Evolutionary conservation across 1,140 invertebrate species (phyloP).

Genomic region (Pseudobourletiella spinata): DNA sequence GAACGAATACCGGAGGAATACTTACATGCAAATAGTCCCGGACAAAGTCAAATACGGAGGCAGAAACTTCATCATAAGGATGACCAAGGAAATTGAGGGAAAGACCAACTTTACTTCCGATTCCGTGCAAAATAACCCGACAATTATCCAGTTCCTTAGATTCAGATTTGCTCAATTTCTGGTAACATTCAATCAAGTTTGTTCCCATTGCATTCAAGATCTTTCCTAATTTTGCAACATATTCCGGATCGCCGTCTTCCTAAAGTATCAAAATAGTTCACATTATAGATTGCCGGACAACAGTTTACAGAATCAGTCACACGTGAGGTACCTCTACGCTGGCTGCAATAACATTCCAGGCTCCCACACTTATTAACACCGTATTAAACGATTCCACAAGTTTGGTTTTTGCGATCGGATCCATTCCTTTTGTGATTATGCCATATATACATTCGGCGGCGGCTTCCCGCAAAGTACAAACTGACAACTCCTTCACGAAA

Average conservation of each 20-base stretch:
- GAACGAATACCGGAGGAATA: too few species aligned
- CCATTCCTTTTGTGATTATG: conserved; percentile 53
- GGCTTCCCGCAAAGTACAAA: conserved; percentile 42
- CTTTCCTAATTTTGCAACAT: conserved; percentile 46
- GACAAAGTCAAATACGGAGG: conserved; percentile 46
- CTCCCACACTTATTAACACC: conserved; percentile 41
- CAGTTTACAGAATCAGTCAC: not conserved
- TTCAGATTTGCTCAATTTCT: conserved; percentile 19
- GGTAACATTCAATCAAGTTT: conserved; percentile 41
- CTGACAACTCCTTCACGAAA: conserved; percentile 44
- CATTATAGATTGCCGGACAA: too few species aligned
- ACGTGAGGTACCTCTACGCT: conserved; percentile 4
- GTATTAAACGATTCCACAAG: conserved; percentile 49
- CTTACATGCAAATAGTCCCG: conserved; percentile 48
- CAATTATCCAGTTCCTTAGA: conserved; percentile 4
- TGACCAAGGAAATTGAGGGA: conserved; percentile 47
- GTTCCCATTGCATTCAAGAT: conserved; percentile 49
- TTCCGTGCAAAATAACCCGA: conserved; percentile 39
- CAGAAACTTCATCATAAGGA: conserved; percentile 51
- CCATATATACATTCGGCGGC: conserved; percentile 50
- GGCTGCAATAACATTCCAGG: conserved; percentile 12
- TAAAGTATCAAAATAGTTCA: too few species aligned
- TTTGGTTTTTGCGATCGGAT: conserved; percentile 48
- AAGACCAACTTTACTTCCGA: conserved; percentile 47
- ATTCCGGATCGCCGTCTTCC: conserved; percentile 40